Conservation (phyloP, 2,113 vertebrate species). For the Petrocephalus microphthalmus region DNA sequence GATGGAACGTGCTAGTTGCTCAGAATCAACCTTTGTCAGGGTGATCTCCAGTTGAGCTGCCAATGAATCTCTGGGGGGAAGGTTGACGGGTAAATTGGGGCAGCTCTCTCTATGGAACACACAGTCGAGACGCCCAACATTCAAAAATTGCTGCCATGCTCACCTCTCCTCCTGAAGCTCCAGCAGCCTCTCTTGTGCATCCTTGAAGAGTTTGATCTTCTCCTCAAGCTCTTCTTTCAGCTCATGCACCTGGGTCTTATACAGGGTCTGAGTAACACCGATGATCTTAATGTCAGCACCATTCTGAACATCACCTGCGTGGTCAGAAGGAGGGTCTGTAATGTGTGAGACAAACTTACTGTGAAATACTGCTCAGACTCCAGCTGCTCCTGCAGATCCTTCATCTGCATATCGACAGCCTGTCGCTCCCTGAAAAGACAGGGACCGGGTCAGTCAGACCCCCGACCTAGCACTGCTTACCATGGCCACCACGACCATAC, state of each 20-base stretch:
- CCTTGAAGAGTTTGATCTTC: conserved; percentile 77
- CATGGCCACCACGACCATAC: conserved; percentile 24
- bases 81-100: neutral
- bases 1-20: conserved; percentile 86
- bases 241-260: conserved; percentile 91
- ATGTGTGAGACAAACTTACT: conserved; percentile 49
- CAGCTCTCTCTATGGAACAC: neutral
- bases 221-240: conserved; percentile 87
- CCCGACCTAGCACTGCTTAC: no score
- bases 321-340: neutral
- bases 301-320: neutral
- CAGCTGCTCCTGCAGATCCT: conserved; percentile 90
- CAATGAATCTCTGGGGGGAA: conserved; percentile 74
- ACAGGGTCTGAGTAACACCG: conserved; percentile 70
- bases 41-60: conserved; percentile 82
- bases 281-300: neutral
- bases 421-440: conserved; percentile 77
- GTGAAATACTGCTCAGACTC: conserved; percentile 94
- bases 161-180: conserved; percentile 88
- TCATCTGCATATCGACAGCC: conserved; percentile 82
- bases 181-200: conserved; percentile 74
- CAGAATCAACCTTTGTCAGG: conserved; percentile 86
- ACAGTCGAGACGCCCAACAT: neutral
- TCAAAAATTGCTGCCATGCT: neutral
- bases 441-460: neutral